These are phyloP conservation scores for Gymnothorax reevesii DNA, from an alignment of 2,797 vertebrate species.

Conservation along the genomic window DNA sequence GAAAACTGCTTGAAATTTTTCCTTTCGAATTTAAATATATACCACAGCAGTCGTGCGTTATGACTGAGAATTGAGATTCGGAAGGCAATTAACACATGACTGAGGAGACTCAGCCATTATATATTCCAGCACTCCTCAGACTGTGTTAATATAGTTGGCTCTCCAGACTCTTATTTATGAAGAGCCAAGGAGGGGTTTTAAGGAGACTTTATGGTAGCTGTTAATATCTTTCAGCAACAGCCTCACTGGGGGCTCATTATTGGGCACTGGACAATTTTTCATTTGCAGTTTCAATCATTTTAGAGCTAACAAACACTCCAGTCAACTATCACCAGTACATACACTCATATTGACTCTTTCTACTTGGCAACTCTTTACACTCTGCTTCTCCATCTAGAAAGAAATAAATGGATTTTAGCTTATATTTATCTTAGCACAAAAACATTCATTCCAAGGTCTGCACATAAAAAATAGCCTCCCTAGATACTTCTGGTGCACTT, in stretches of 20 bases:
- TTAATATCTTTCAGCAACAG: conserved; percentile 12
- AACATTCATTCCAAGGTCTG: too few species aligned
- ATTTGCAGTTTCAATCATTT: too few species aligned
- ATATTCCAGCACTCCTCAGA: not conserved
- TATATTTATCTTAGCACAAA: too few species aligned
- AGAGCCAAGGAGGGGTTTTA: conserved; percentile 8
- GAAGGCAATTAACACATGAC: not conserved
- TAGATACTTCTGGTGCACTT: too few species aligned
- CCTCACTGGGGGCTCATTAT: conserved; percentile 10
- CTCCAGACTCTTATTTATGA: conserved; percentile 12
- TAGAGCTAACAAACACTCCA: conserved; percentile 6
- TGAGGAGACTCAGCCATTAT: not conserved
- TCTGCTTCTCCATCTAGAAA: not conserved
- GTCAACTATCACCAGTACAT: not conserved
- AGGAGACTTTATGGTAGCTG: conserved; percentile 21
- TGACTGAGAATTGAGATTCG: not conserved
- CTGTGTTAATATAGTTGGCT: conserved; percentile 6
- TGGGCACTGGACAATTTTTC: not conserved
- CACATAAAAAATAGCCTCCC: too few species aligned
- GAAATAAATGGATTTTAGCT: not conserved
- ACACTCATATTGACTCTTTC: not conserved
- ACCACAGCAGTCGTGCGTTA: not conserved
- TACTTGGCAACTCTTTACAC: not conserved
- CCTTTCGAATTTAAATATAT: not conserved
- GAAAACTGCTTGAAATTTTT: not conserved